Evolutionary conservation across 2,888 invertebrate genomes (phyloP), one percentile per base, ranked within the genome.

Genomic region (Physocephala rufipes): DNA sequence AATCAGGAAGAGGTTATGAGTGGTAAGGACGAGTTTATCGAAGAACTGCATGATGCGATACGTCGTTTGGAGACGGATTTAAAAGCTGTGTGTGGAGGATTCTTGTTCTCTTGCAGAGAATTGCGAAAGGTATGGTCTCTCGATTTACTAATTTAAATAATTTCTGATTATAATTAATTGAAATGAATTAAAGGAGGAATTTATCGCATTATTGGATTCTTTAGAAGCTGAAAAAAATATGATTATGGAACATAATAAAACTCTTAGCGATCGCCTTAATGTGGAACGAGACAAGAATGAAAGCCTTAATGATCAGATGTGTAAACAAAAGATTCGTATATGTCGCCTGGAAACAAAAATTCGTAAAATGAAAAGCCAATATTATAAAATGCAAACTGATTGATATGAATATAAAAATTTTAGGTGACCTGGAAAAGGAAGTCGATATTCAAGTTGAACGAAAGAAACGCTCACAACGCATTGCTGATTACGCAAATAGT

Each of bases 41-140:
- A 68, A 0, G 73, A 79, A 3, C 74, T 84, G 2, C 78, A 82
- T 63, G 75, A 76, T 0, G 73, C 75, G 19, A 76, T 80, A 7
- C 76, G 79, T 71, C 80, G 79, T 28, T 72, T 85, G 51, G 85
- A 85, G 71, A 75, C 75, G 2, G 84, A 86, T 75, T 73, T 86
- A 43, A 82, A 81, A 30, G 80, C 82, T 0, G 72, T 84, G 16
- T 81, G 82, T 24, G 86, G 86, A 7, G 86, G 82, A 47, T 86
- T 83, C 76, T 76, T 86, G 0, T 86, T 86, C 76, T 80, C 84
- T 2, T 86, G 86, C 51, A 80, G 84, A 45, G 82, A 86, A 67
- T 80, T 86, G 67, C 82, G 81, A 43, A 86, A 86, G 81, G 85
- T 84, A 28, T 26, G 66, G 21, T 19, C n/a, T 26, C 49, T 26